Evolutionary conservation across 2,113 vertebrate species (phyloP).

Genomic region (Bothrops jararaca): DNA sequence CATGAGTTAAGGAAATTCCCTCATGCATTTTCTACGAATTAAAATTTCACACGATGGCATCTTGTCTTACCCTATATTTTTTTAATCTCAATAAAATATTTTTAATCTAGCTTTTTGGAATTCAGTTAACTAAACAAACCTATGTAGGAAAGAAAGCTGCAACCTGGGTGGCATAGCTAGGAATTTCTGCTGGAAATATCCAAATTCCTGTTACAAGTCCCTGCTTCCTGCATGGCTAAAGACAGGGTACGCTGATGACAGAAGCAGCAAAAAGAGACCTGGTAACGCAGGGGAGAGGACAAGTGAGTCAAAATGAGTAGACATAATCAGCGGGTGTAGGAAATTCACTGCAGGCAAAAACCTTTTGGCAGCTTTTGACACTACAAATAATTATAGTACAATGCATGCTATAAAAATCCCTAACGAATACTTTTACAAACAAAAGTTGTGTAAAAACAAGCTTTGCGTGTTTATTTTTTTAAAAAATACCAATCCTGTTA

Average conservation of each 20-base stretch:
- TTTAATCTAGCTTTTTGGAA: neutral
- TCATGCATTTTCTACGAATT: neutral
- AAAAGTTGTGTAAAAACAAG: neutral
- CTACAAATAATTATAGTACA: neutral
- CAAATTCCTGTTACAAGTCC: neutral
- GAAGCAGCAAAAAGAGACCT: neutral
- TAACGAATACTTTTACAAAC: constrained; percentile 11
- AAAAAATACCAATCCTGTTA: neutral
- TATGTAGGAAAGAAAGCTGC: neutral
- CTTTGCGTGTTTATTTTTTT: neutral
- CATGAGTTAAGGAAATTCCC: neutral
- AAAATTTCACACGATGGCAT: neutral
- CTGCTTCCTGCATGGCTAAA: neutral
- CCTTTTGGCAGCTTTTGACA: neutral
- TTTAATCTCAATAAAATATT: neutral
- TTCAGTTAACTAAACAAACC: neutral
- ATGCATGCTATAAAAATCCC: neutral
- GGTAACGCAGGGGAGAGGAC: neutral
- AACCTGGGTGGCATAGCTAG: neutral
- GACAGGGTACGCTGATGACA: neutral
- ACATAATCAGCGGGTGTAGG: neutral
- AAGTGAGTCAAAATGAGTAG: neutral
- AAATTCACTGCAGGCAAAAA: neutral
- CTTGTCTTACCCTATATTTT: neutral
- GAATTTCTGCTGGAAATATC: neutral